Evolutionary conservation across 2,888 invertebrate genomes (phyloP).

Genomic region (Alsophila aescularia): DNA sequence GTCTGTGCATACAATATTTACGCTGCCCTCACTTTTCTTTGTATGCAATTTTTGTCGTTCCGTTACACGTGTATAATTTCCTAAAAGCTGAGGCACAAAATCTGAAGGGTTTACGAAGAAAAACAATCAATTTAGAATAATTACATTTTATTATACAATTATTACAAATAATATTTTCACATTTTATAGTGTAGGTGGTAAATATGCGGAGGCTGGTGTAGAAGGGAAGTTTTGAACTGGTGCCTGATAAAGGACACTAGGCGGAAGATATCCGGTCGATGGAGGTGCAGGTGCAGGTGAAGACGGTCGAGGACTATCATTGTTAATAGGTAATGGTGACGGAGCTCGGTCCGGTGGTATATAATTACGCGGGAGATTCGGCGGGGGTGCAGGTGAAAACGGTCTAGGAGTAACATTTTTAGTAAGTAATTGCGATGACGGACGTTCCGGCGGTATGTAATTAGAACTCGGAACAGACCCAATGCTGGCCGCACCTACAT

Average conservation of each 20-base stretch:
- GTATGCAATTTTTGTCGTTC: no score
- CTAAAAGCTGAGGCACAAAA: no score
- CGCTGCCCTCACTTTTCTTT: no score
- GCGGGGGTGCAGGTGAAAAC: slow-evolving; percentile 27
- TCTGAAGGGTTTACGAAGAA: no score
- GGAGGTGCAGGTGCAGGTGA: slow-evolving; percentile 22
- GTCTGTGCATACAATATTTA: no score
- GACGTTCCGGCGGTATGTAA: slow-evolving; percentile 45
- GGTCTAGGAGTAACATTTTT: slow-evolving; percentile 34
- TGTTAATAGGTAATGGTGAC: slow-evolving; percentile 5
- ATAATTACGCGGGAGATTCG: no score
- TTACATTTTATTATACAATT: neutral
- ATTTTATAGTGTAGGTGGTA: slow-evolving; percentile 54
- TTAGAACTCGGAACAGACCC: slow-evolving; percentile 35
- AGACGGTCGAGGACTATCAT: slow-evolving; percentile 37
- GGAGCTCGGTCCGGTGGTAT: slow-evolving; percentile 42
- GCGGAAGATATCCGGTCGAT: slow-evolving; percentile 34
- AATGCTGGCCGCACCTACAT: neutral
- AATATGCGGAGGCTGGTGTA: slow-evolving; percentile 64
- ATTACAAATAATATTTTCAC: neutral
- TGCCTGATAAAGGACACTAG: slow-evolving; percentile 41
- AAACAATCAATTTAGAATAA: neutral
- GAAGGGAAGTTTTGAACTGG: slow-evolving; percentile 36
- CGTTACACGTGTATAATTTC: no score
- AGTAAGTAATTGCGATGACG: slow-evolving; percentile 14